These are phyloP conservation scores for Sylvilagus bachmani DNA, from an alignment of 2,113 vertebrate genomes.

Conservation along the genomic window DNA sequence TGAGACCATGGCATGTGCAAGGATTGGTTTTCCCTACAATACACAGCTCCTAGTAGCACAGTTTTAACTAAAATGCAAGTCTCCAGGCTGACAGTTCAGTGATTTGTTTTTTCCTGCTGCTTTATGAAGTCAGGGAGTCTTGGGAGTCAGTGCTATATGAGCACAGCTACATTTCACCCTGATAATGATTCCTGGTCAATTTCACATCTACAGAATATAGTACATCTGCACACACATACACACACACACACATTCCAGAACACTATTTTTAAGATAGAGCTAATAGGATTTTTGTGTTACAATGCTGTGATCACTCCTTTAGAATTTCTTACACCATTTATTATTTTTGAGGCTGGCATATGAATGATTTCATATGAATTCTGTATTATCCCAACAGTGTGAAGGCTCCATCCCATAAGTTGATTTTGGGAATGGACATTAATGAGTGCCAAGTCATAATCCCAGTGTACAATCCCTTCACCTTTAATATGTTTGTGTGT, in stretches of 20 bases:
- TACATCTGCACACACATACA: not conserved
- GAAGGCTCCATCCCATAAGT: not conserved
- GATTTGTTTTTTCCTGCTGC: not conserved
- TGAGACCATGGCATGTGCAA: constrained; percentile 3
- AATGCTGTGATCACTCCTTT: not conserved
- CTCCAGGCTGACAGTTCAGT: not conserved
- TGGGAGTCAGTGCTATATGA: not conserved
- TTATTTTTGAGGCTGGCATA: not conserved
- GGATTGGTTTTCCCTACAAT: not conserved
- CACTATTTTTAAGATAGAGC: not conserved
- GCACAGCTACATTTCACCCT: not conserved
- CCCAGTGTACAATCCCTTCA: too few species aligned
- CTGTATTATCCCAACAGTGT: not conserved
- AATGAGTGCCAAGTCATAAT: not conserved
- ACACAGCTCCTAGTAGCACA: not conserved
- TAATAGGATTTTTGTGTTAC: not conserved
- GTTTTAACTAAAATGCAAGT: not conserved
- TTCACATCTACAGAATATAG: not conserved
- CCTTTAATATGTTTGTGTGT: not conserved
- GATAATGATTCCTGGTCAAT: not conserved
- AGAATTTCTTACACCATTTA: not conserved
- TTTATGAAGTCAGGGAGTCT: not conserved
- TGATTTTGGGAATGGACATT: not conserved
- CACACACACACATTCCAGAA: not conserved
- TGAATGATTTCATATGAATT: not conserved